Evolutionary conservation across 1,140 invertebrate species (phyloP), one percentile per base, ranked within the genome.

Genomic region (Meloidogyne floridensis): DNA sequence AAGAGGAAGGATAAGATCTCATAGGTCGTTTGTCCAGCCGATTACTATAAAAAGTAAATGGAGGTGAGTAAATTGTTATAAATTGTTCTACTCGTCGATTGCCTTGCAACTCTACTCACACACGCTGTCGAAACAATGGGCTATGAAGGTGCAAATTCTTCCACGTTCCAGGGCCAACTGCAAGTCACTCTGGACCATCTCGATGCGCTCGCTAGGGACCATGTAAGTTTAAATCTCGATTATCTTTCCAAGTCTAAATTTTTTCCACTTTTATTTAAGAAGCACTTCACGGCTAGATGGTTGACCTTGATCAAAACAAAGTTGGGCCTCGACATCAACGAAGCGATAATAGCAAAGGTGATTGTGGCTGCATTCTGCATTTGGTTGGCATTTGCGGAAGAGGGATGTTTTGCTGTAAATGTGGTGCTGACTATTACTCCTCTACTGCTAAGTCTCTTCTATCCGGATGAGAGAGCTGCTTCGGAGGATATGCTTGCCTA

Each of bases 281-380:
- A 65, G 59, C 59, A 65, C 59, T 65, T 65, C 59, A 65, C 59
- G 15, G 59, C 59, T 18, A 15, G 59, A n/a, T n/a, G 59, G n/a
- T 8, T 65, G 59, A 65, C 59, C n/a, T 65, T 5, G 15, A 8
- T 65, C 75, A 56, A 53, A 43, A 51, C 75, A 32, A 42, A 77
- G 75, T 5, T n/a, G 32, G n/a, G 53, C 75, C 5, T 43, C 32
- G 6, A 4, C 3, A 9, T 72, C 72, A 72, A 10, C 72, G 47
- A 72, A 20, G 72, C 72, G 32, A 42, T 72, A 72, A 20, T 43
- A 11, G 72, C 32, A 72, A 42, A 51, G 47, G 47, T 72, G 32
- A 72, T 32, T 51, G 47, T 65, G 75, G 53, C 13, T 77, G 11
- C 72, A 65, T 53, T 32, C 76, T 65, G 59, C n/a, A 65, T 15